Evolutionary conservation across 2,888 invertebrate species (phyloP).

Genomic region (Notodonta ziczac): DNA sequence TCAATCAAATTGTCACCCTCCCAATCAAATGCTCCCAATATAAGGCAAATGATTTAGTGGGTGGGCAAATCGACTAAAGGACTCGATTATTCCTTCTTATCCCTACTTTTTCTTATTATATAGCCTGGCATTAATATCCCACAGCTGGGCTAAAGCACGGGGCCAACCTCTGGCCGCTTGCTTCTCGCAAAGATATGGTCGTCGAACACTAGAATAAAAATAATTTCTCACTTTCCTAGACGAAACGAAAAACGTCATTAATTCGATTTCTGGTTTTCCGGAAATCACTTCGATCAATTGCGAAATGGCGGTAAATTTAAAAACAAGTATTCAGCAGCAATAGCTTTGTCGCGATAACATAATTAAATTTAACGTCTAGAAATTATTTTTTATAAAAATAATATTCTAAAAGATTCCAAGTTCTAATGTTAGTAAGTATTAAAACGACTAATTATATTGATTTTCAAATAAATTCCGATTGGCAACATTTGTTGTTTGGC

Average conservation of each 20-base stretch:
- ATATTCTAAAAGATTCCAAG: background rate
- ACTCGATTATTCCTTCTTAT: too few relatives aligned
- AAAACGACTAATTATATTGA: conserved; percentile 4
- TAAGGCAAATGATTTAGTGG: too few relatives aligned
- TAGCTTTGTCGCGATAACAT: background rate
- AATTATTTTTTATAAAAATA: background rate
- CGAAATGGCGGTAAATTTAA: background rate
- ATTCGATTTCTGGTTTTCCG: background rate
- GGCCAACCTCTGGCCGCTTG: too few relatives aligned
- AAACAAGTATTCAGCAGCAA: background rate
- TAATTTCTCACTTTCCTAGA: background rate
- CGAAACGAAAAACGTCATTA: background rate
- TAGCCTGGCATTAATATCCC: too few relatives aligned
- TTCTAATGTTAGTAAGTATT: background rate
- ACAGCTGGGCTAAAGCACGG: too few relatives aligned
- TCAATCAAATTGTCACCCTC: too few relatives aligned
- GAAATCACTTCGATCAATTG: background rate
- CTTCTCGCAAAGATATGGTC: too few relatives aligned
- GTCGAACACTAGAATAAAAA: too few relatives aligned
- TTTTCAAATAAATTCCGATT: background rate
- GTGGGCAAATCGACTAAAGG: too few relatives aligned
- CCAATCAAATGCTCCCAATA: too few relatives aligned
- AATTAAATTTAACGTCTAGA: background rate
- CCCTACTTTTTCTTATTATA: too few relatives aligned
- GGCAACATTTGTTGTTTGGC: conserved; percentile 49